Conservation (phyloP, 2,888 invertebrate genomes). For the Macrostomum cliftonense region DNA sequence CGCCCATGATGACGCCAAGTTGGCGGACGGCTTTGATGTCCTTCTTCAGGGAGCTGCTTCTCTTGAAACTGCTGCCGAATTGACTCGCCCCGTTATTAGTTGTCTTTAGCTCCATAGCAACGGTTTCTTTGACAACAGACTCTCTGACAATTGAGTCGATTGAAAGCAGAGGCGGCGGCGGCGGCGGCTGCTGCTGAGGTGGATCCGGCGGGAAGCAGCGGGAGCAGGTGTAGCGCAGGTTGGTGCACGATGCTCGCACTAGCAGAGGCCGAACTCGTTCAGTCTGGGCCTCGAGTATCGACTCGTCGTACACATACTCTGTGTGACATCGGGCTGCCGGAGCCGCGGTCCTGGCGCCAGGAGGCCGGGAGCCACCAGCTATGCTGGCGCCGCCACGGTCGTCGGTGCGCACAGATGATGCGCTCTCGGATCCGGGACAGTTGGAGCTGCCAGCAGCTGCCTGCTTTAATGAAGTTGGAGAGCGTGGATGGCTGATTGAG, state of each 20-base stretch:
- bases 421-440: conserved; percentile 8
- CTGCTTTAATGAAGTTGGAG: too few species aligned
- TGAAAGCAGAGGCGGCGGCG: background rate
- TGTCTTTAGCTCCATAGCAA: too few species aligned
- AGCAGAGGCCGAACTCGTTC: conserved; percentile 25
- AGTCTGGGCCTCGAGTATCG: conserved; percentile 25
- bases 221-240: background rate
- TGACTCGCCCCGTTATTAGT: too few species aligned
- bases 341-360: background rate
- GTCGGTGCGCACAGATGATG: conserved; percentile 1
- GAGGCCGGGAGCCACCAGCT: too few species aligned
- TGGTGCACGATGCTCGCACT: background rate
- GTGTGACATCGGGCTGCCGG: conserved; percentile 13
- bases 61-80: background rate
- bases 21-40: conserved; percentile 44
- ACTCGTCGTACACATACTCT: conserved; percentile 31
- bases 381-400: too few species aligned
- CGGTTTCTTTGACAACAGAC: conserved; percentile 12
- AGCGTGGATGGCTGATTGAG: too few species aligned
- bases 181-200: background rate
- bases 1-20: conserved; percentile 45
- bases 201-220: background rate
- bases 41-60: conserved; percentile 21
- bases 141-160: conserved; percentile 22
- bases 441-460: conserved; percentile 2